Conservation (phyloP, 2,113 vertebrate species). For the Halichoeres trimaculatus region DNA sequence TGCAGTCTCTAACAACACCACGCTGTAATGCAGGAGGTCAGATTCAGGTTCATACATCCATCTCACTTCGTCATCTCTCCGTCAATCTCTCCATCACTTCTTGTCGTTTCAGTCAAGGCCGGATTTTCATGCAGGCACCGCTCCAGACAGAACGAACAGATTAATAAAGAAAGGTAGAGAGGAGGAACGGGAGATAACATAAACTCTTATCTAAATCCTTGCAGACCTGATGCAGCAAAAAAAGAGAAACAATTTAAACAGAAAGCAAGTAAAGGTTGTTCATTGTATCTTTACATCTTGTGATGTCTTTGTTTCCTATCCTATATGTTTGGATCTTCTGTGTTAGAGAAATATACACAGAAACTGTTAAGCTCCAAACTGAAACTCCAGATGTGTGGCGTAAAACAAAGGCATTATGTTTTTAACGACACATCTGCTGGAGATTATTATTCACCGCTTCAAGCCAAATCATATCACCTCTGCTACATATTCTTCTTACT, state of each 20-base stretch:
- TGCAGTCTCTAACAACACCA: neutral
- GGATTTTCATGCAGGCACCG: no score
- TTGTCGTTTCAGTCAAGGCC: neutral
- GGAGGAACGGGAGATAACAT: conserved; percentile 35
- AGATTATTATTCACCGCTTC: neutral
- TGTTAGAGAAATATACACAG: neutral
- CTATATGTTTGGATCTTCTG: neutral
- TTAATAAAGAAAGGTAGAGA: conserved; percentile 28
- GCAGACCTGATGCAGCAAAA: conserved; percentile 11
- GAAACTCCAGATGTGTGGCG: neutral
- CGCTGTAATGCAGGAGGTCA: neutral
- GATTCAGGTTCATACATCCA: neutral
- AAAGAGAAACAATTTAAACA: conserved; percentile 1
- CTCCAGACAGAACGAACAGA: conserved; percentile 53
- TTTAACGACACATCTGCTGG: neutral
- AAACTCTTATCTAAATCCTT: conserved; percentile 31
- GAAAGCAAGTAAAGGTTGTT: neutral
- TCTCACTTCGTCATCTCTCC: neutral
- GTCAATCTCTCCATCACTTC: neutral
- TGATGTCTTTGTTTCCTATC: no score
- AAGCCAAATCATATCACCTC: neutral
- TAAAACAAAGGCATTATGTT: neutral
- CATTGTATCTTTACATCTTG: neutral
- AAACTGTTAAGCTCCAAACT: neutral
- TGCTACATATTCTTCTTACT: neutral